A percentile compares a stretch with the other conserved stretches of the same genome.
phyloP scores from a whole-genome alignment of 2,888 invertebrate genomes.

The Euspilapteryx auroguttella region DNA sequence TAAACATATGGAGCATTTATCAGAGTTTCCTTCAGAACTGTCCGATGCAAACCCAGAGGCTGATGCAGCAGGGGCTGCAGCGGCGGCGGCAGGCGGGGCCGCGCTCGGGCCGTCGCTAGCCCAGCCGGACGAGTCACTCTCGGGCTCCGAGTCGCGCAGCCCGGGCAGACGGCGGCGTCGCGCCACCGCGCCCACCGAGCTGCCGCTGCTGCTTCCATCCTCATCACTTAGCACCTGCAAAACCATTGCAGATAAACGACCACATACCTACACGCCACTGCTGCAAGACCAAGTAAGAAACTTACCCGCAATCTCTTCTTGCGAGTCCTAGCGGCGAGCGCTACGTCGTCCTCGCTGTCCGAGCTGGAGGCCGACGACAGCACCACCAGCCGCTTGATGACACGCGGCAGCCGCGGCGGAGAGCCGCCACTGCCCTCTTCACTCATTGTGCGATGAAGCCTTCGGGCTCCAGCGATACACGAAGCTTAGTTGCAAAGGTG shows the following conservation, averaged over 20 bases:
- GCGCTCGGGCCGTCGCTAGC: slow-evolving; percentile 18
- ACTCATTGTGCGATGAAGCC: slow-evolving; percentile 33
- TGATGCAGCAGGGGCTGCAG: slow-evolving; percentile 10
- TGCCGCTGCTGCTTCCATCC: slow-evolving; percentile 38
- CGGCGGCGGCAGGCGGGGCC: slow-evolving; percentile 5
- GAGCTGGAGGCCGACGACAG: slow-evolving; percentile 33
- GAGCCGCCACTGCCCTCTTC: slow-evolving; percentile 39
- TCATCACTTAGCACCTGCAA: slow-evolving; percentile 60
- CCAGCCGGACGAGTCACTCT: slow-evolving; percentile 33
- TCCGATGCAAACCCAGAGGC: slow-evolving; percentile 51
- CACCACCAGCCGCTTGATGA: slow-evolving; percentile 32
- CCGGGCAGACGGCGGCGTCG: slow-evolving; percentile 33
- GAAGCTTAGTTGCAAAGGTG: slow-evolving; percentile 40
- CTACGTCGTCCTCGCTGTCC: slow-evolving; percentile 47
- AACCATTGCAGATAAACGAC: slow-evolving; percentile 4
- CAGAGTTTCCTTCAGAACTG: slow-evolving; percentile 71
- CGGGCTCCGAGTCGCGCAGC: slow-evolving; percentile 33
- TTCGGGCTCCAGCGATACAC: slow-evolving; percentile 27
- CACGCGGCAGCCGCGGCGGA: slow-evolving; percentile 27
- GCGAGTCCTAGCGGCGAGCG: slow-evolving; percentile 28
- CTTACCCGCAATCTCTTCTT: slow-evolving; percentile 49
- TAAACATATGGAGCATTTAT: slow-evolving; percentile 91
- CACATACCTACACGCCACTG: slow-evolving; percentile 1
- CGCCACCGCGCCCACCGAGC: slow-evolving; percentile 22
- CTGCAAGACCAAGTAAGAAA: no score